Base-by-base conservation (phyloP, 2,888 invertebrate species). In the Callyntrura sp. region DNA sequence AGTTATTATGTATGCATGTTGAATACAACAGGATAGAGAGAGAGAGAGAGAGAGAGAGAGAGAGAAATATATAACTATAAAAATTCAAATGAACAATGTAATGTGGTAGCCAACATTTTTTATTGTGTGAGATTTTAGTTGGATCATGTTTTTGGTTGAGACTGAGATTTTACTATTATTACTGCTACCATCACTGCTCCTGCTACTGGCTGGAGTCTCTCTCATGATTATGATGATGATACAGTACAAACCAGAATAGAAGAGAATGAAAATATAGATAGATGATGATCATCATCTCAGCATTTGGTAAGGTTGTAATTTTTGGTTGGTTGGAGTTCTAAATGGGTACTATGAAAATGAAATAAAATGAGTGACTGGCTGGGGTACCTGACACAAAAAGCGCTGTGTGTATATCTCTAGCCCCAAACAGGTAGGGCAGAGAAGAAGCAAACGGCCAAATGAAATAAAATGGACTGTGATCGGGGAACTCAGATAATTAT, bases 401-500 rank as follows among this genome's bases (percentile, higher is more conserved):
- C 28, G 65, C 48, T 73, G 65, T n/a, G n/a, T n/a, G n/a, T n/a
- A n/a, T 35, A 35, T 6, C 2, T 35, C 3, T 6, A 35, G 35
- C 35, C 6, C 35, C 35, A 35, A 6, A 35, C 35, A 35, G 35
- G 35, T 35, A 35, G 3, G 20, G 28, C 35, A 25, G 20, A 20
- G 23, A 65, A 25, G 62, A 35, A 43, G 68, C 14, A 65, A 17
- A 17, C 48, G 20, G 17, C 20, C 76, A 48, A 78, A 78, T 78
- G 55, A 78, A 78, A 79, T 78, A 78, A 78, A 78, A 79, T 79
- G 65, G 45, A 79, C 65, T 86, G 35, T 35, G 88, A 81, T 79
- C 88, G 78, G 55, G 35, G 55, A 78, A 78, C 78, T 20, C 57
- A 55, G 28, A 57, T 82, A 88, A 88, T 88, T 88, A 82, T 82